Conservation (phyloP, 2,888 invertebrate species). For the Lycophotia porphyrea region DNA sequence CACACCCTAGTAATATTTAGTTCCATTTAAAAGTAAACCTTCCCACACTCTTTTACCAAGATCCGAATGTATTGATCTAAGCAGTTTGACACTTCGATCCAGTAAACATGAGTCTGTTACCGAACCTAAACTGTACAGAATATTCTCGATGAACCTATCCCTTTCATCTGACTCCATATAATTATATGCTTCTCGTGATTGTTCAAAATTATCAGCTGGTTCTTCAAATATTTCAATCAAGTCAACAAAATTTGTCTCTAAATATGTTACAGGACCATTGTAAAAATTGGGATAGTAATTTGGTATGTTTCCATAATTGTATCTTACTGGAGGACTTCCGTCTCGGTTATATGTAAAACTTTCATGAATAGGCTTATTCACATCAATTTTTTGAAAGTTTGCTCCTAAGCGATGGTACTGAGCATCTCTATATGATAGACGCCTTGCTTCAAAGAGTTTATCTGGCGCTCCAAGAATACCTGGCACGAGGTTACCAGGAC, state of each 20-base stretch:
- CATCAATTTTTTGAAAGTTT: conserved; percentile 96
- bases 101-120: conserved; percentile 92
- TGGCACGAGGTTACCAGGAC: conserved; percentile 96
- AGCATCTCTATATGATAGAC: conserved; percentile 96
- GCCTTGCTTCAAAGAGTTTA: conserved; percentile 95
- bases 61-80: conserved; percentile 93
- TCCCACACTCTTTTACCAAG: conserved; percentile 90
- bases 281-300: conserved; percentile 99
- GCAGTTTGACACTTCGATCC: conserved; percentile 93
- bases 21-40: conserved; percentile 72
- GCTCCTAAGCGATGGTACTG: conserved; percentile 95
- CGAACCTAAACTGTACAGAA: conserved; percentile 93
- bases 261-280: conserved; percentile 93
- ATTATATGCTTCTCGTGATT: conserved; percentile 94
- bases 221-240: conserved; percentile 91
- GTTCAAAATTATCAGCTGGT: conserved; percentile 96
- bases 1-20: conserved; percentile 43
- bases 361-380: conserved; percentile 96
- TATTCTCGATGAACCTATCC: conserved; percentile 93
- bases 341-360: conserved; percentile 95
- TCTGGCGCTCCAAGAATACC: conserved; percentile 97
- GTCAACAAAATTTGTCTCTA: conserved; percentile 88
- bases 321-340: conserved; percentile 93
- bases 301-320: conserved; percentile 96
- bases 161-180: conserved; percentile 93